Evolutionary conservation across 1,140 invertebrate genomes (phyloP), one percentile per base, ranked within the genome.

Genomic region (Oedothorax gibbosus): DNA sequence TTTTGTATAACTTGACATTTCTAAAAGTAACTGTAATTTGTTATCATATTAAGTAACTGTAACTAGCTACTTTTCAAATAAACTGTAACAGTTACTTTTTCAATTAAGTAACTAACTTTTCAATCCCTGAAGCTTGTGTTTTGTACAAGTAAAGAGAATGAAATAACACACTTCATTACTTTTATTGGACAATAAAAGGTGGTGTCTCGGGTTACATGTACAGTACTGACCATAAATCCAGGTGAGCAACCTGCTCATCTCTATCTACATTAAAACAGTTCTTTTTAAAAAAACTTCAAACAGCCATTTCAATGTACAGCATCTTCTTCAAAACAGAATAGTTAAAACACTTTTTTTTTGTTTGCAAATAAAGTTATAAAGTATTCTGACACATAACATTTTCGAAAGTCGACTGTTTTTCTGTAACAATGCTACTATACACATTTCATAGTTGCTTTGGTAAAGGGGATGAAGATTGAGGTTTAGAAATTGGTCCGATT

Each of bases 111-210:
- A 35, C 35, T 35, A 5, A 2, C 35, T 35, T 35, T 35, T 5
- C 35, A 35, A 35, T 35, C 1, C 5, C 35, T 35, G 35, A 1
- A 35, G 5, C 35, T 35, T 35, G 35, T 35, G 35, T 35, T 35
- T 35, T 35, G 35, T 35, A 5, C 12, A 69, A 69, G 21, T 69
- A 69, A 49, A 78, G 50, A 18, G 50, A 77, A 50, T 21, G 7
- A 62, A 75, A 18, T 84, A 75, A 84, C 81, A 84, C 81, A 84
- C 81, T 84, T 84, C 80, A 82, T 82, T 84, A 84, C 81, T 84
- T 84, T 84, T 84, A 84, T 84, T 84, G 72, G 81, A 84, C 81
- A 84, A 84, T 84, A 84, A 84, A 84, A 75, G 71, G 71, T 82
- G 35, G 68, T 84, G 71, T 84, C 62, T 66, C 76, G 81, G 81